Percentiles rank a stretch among this genome's conserved stretches.
phyloP scores from a whole-genome alignment of 2,797 vertebrate species.

The Aldrovandia affinis region DNA sequence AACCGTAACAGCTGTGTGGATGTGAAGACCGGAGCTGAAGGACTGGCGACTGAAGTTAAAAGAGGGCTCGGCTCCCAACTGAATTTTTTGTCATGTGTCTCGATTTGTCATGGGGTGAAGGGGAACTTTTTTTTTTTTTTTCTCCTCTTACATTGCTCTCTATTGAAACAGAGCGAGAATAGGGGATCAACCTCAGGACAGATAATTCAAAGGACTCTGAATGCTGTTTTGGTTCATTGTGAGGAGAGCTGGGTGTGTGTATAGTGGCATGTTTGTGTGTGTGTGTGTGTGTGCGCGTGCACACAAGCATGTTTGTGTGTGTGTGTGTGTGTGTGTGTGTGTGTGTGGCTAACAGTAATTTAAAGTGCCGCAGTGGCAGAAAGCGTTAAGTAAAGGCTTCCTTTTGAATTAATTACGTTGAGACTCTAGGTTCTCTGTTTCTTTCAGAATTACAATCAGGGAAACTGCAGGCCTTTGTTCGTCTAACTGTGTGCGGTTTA shows the following conservation, averaged over 20 bases:
- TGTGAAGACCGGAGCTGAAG: constrained; percentile 68
- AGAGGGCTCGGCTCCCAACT: constrained; percentile 51
- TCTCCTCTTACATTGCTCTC: too few relatives aligned
- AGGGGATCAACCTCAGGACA: too few relatives aligned
- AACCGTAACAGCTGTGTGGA: constrained; percentile 67
- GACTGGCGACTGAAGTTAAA: constrained; percentile 52
- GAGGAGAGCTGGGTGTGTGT: neutral
- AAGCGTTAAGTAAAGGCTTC: constrained; percentile 1
- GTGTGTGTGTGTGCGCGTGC: neutral
- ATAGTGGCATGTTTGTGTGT: neutral
- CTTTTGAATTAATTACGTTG: neutral
- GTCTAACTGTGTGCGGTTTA: constrained; percentile 21
- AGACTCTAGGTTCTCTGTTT: neutral
- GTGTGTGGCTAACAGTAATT: neutral
- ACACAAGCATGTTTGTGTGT: neutral
- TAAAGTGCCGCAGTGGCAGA: neutral
- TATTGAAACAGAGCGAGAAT: too few relatives aligned
- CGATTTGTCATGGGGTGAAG: constrained; percentile 38
- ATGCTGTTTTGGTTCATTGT: neutral
- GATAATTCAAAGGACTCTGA: neutral
- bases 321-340: neutral
- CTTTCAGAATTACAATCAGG: neutral
- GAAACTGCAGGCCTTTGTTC: neutral
- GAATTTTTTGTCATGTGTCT: constrained; percentile 70
- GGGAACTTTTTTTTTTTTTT: constrained; percentile 15